These are phyloP conservation scores for Salvelinus sp. DNA, from an alignment of 2,113 vertebrate species.

Conservation along the genomic window DNA sequence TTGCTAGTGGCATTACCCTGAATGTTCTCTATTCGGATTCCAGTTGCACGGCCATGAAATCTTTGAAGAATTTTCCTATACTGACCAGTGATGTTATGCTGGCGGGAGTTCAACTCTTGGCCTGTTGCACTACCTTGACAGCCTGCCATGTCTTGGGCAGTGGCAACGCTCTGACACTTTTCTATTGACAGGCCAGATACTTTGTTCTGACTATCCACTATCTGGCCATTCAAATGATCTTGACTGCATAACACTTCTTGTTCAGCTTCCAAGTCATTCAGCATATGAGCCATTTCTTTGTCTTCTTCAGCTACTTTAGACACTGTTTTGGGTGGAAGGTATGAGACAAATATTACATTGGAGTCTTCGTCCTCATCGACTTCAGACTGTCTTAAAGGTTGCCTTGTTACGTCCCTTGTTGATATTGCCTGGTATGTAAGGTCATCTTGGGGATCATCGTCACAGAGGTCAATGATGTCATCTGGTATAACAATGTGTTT, in stretches of 20 bases:
- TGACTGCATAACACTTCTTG: not conserved
- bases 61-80: not conserved
- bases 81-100: not conserved
- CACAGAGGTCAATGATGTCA: conserved; percentile 72
- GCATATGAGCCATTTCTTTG: not conserved
- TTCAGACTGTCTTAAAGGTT: conserved; percentile 4
- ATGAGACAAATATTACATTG: conserved; percentile 75
- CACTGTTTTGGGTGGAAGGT: conserved; percentile 64
- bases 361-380: conserved; percentile 60
- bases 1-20: not conserved
- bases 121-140: not conserved
- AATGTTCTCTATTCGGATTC: not conserved
- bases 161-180: not conserved
- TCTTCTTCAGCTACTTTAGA: not conserved
- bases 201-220: not conserved
- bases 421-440: not conserved
- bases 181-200: not conserved
- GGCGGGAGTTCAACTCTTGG: not conserved
- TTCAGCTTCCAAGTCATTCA: not conserved
- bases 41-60: not conserved
- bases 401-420: not conserved
- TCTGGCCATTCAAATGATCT: not conserved
- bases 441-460: conserved; percentile 49
- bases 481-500: conserved; percentile 10
- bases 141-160: not conserved